These are phyloP conservation scores for Thecocarcelia acutangulata DNA, from an alignment of 2,888 invertebrate genomes.

Conservation along the genomic window DNA sequence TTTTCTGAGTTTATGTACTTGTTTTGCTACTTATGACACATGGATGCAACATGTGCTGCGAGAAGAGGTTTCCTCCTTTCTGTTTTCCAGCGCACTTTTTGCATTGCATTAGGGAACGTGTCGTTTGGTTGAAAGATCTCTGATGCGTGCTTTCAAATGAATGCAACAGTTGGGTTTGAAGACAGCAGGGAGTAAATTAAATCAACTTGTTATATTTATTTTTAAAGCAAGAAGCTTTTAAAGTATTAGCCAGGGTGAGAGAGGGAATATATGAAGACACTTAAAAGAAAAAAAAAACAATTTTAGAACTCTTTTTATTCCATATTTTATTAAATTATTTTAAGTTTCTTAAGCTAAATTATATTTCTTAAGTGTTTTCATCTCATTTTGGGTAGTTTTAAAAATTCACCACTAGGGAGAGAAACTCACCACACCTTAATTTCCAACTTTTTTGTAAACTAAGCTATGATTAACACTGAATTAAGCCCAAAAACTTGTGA, in stretches of 20 bases:
- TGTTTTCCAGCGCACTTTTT: neutral
- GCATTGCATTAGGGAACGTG: constrained; percentile 44
- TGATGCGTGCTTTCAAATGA: constrained; percentile 48
- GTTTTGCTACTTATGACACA: constrained; percentile 67
- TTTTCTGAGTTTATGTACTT: constrained; percentile 34
- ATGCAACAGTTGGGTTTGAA: constrained; percentile 61
- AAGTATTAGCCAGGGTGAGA: neutral
- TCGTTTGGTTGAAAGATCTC: constrained; percentile 30
- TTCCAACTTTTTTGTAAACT: too few relatives aligned
- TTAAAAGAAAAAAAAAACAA: neutral
- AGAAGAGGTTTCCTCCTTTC: constrained; percentile 43
- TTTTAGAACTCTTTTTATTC: too few relatives aligned
- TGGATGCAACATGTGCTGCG: constrained; percentile 75
- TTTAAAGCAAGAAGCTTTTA: constrained; percentile 22
- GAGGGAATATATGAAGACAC: too few relatives aligned
- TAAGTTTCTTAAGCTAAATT: too few relatives aligned
- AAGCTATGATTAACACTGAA: too few relatives aligned
- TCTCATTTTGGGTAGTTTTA: too few relatives aligned
- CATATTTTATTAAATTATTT: too few relatives aligned
- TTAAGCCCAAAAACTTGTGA: too few relatives aligned
- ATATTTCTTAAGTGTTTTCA: too few relatives aligned
- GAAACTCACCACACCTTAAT: too few relatives aligned
- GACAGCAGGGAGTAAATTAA: constrained; percentile 34
- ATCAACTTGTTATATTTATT: constrained; percentile 60
- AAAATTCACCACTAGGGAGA: neutral